Percentiles rank a stretch among this genome's conserved stretches.
These are phyloP conservation scores for Linyphia triangularis DNA, from an alignment of 2,888 invertebrate genomes.

Conservation along the genomic window DNA sequence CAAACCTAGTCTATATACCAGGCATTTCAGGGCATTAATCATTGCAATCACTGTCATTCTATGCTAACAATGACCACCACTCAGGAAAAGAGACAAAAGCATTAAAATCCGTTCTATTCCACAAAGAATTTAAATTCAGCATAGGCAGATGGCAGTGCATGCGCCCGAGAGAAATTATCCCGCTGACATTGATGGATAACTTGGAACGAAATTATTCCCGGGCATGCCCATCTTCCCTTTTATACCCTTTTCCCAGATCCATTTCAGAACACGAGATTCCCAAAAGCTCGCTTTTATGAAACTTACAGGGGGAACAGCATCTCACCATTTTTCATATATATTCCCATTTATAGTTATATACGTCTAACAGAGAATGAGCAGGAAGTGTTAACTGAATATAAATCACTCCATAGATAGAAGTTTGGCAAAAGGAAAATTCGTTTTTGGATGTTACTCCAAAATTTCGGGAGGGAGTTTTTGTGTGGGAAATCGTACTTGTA, in stretches of 20 bases:
- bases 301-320: no score
- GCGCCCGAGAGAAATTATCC: slow-evolving; percentile 15
- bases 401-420: slow-evolving; percentile 20
- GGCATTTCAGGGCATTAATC: no score
- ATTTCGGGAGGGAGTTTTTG: background rate
- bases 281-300: slow-evolving; percentile 15
- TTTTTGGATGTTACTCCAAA: background rate
- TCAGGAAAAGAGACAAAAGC: no score
- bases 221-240: slow-evolving; percentile 40
- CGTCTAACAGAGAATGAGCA: slow-evolving; percentile 12
- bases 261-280: slow-evolving; percentile 42
- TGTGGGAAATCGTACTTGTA: background rate
- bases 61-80: no score
- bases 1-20: no score
- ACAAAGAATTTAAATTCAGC: slow-evolving; percentile 52
- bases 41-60: no score
- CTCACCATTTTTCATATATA: slow-evolving; percentile 46
- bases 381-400: slow-evolving; percentile 55
- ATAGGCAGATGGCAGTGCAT: slow-evolving; percentile 60
- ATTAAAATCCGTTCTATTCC: no score
- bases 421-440: background rate
- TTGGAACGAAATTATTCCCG: slow-evolving; percentile 55
- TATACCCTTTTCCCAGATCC: slow-evolving; percentile 45
- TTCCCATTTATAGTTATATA: slow-evolving; percentile 40
- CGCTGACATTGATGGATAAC: slow-evolving; percentile 62